phyloP scores from a whole-genome alignment of 2,888 invertebrate species.

The Drosophila austrosaltans region DNA sequence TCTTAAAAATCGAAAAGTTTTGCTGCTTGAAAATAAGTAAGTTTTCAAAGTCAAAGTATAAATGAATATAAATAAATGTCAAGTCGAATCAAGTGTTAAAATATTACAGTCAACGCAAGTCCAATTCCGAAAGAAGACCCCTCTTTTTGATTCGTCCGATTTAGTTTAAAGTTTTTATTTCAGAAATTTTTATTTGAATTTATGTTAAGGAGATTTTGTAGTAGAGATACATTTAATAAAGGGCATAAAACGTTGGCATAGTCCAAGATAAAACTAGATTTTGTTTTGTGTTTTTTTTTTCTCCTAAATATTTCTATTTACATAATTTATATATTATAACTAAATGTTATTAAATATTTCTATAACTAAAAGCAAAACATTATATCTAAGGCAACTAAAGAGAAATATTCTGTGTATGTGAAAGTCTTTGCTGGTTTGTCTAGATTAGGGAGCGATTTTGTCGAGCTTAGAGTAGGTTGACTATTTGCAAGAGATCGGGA shows the following conservation, averaged over 20 bases:
- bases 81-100: background rate
- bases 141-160: background rate
- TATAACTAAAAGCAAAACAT: conserved; percentile 46
- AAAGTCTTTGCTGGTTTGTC: conserved; percentile 4
- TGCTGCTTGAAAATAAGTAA: background rate
- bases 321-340: conserved; percentile 20
- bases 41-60: background rate
- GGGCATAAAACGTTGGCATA: conserved; percentile 58
- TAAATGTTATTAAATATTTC: background rate
- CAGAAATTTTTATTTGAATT: conserved; percentile 60
- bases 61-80: background rate
- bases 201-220: conserved; percentile 22
- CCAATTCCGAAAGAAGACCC: background rate
- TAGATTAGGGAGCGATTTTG: background rate
- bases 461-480: background rate
- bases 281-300: conserved; percentile 7
- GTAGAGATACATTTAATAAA: conserved; percentile 53
- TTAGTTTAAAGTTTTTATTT: conserved; percentile 38
- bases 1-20: background rate
- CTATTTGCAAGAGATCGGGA: conserved; percentile 4
- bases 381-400: conserved; percentile 48
- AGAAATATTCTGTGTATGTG: background rate
- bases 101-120: background rate
- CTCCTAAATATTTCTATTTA: conserved; percentile 51
- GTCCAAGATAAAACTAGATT: conserved; percentile 44